Conservation (phyloP, 2,797 vertebrate species). For the Scolopax rusticola region DNA sequence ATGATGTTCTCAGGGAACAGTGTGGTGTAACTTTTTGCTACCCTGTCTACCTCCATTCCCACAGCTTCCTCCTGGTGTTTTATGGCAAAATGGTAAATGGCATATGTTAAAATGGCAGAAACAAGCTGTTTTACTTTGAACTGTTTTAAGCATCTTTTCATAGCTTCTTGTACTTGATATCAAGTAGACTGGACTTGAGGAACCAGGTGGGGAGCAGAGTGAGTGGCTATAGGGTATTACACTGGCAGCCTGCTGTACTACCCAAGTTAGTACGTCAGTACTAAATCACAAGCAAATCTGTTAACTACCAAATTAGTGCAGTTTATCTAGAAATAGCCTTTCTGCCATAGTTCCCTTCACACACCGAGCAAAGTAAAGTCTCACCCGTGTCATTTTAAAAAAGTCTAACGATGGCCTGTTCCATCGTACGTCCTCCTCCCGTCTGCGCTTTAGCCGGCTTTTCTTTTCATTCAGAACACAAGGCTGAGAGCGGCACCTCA, state of each 20-base stretch:
- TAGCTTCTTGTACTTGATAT: not conserved
- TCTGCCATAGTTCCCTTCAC: not conserved
- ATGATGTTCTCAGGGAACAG: not conserved
- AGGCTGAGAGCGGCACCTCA: constrained; percentile 83
- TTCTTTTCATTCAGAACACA: constrained; percentile 81
- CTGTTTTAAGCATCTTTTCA: not conserved
- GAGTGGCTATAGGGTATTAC: not conserved
- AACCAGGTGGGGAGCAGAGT: not conserved
- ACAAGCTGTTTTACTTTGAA: not conserved
- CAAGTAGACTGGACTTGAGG: not conserved
- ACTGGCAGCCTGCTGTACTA: not conserved
- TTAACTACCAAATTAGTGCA: not conserved
- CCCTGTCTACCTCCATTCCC: not conserved
- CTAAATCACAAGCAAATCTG: not conserved
- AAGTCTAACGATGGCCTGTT: constrained; percentile 84
- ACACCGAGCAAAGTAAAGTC: constrained; percentile 45
- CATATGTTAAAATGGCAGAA: not conserved
- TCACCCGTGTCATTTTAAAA: constrained; percentile 86
- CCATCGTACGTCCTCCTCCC: constrained; percentile 80
- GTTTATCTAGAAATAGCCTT: not conserved
- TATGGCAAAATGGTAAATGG: too few relatives aligned
- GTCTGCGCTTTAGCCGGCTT: constrained; percentile 79
- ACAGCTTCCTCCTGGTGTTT: not conserved
- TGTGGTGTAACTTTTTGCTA: not conserved
- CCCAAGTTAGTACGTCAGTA: not conserved